Evolutionary conservation across 92 coral and sea anemone genomes (phyloP), one percentile per base, ranked within the genome.

Genomic region (Parazoanthus atlanticus): DNA sequence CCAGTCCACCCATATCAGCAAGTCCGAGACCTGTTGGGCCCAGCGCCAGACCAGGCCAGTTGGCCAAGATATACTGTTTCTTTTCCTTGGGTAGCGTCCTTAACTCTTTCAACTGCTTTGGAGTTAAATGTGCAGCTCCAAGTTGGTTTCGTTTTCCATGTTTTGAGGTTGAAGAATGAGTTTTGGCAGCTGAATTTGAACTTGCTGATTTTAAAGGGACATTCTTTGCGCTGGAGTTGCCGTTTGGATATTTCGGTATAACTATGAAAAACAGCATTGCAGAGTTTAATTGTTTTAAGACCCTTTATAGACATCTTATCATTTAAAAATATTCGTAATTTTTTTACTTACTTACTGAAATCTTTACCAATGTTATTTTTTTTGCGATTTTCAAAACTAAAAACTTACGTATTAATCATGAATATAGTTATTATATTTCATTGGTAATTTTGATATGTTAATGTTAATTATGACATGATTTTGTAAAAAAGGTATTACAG

Each of bases 11-110:
- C 70, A 81, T 19, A n/a, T 61, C 89, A 29, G 72, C 80, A 25
- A 88, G 71, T 26, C 92, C 91, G 12, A 79, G 38, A 23, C 78
- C 91, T 0, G 86, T 49, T 25, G 91, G 28, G 61, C 90, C 89
- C 6, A 83, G 56, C 28, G 93, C 94, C 41, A 89, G 47, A 32
- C 92, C 94, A 13, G 91, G 93, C 90, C 85, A 84, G 25, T 93
- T 93, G n/a, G 94, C 91, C 38, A 95, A 85, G 38, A 95, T 95
- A 61, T 78, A 95, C 34, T 95, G 98, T 41, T 95, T 95, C 86
- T 95, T 95, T 65, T 95, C 94, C 32, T 92, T 92, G 25, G 66
- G 81, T 6, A 86, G 88, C 25, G 73, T 78, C 28, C 86, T 81
- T 49, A 84, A 9, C 6, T 64, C 78, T 41, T 84, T 21, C 26